phyloP scores from a whole-genome alignment of 2,113 vertebrate species.

The Oxyruncus cristatus region DNA sequence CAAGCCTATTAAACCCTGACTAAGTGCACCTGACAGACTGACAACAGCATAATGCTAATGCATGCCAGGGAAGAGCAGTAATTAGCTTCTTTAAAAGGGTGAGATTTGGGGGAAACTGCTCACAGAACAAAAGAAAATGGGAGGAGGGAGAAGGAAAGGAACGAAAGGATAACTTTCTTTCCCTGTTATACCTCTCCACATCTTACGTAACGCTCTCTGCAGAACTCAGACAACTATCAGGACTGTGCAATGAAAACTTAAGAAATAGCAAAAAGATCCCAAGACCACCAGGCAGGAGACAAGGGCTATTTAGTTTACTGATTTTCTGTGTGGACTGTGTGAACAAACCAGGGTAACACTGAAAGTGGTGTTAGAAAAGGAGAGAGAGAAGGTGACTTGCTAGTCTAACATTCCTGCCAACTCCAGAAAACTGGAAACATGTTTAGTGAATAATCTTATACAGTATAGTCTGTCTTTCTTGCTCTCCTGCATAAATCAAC shows the following conservation, averaged over 20 bases:
- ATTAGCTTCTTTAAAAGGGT: constrained; percentile 55
- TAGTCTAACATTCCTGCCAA: not conserved
- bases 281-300: not conserved
- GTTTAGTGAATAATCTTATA: not conserved
- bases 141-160: not conserved
- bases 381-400: not conserved
- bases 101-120: constrained; percentile 20
- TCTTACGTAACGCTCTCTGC: not conserved
- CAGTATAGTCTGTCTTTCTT: not conserved
- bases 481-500: not conserved
- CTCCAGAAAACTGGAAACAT: not conserved
- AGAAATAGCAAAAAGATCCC: not conserved
- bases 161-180: not conserved
- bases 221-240: not conserved
- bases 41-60: constrained; percentile 67
- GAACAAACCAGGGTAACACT: not conserved
- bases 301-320: not conserved
- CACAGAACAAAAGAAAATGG: constrained; percentile 50
- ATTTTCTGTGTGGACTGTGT: not conserved
- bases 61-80: constrained; percentile 56
- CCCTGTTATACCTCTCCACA: not conserved
- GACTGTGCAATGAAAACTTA: not conserved
- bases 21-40: constrained; percentile 71
- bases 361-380: not conserved
- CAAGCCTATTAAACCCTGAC: constrained; percentile 65